Evolutionary conservation across 2,888 invertebrate genomes (phyloP), one percentile per base, ranked within the genome.

Genomic region (Blastobasis adustella): DNA sequence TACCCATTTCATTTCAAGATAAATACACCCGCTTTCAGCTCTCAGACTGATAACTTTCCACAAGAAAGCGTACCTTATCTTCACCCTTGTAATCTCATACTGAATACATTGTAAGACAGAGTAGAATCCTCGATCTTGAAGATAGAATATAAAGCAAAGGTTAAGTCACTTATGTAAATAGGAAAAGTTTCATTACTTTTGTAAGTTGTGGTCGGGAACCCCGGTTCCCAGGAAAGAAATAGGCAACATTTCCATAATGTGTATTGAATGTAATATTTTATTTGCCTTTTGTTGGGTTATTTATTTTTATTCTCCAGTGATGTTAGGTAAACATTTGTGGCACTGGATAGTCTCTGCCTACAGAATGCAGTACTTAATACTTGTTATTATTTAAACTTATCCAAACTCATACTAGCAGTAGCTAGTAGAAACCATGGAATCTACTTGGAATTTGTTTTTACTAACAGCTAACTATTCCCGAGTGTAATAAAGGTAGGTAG

Each of bases 151-250:
- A 69, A 73, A 73, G 69, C 66, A 65, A 69, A 73, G 70, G 71
- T 72, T 71, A 72, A 70, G 66, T 70, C 69, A 73, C 72, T 76
- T 75, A 77, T 72, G 74, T 63, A 73, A 73, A 77, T 77, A 67
- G 65, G 65, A 62, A 70, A 73, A 73, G 62, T 73, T 23, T 23
- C 23, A 23, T 23, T 51, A 50, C 38, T 50, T 54, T 49, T 40
- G 10, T 51, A 51, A 49, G 46, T 53, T 53, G 50, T 50, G 50
- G 45, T 47, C 45, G 23, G 23, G 23, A 23, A 23, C 23, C 23
- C 3, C 23, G 23, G 23, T 23, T 23, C 49, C 56, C 57, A 54
- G 55, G 60, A 54, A 58, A 58, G 57, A 61, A 62, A 58, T 59
- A 49, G 55, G 49, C 10, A 10, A 46, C 43, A 36, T 49, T 49